Base-by-base conservation (phyloP, 2,888 invertebrate species). In the Ectropis crepuscularia region DNA sequence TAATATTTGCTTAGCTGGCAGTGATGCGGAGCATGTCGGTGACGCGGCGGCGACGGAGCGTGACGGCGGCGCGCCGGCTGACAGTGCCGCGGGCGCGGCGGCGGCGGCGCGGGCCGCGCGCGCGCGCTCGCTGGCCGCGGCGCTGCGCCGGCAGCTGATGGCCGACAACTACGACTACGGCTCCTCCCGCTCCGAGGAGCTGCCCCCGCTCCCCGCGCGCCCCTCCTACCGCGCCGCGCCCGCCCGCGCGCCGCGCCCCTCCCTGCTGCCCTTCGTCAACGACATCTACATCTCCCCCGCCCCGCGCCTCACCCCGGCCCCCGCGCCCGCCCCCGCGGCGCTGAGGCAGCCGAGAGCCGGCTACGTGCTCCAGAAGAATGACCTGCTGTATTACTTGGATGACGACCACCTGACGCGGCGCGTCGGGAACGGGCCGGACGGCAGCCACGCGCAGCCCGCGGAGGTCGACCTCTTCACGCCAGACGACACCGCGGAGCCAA, bases 151-250 rank as follows among this genome's bases (percentile, higher is more conserved):
- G 6, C 77, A 83, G 60, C 76, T 87, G 36, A 83, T 83, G 79
- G 59, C 67, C 2, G 74, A 85, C 62, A 87, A 87, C 74, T 86
- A 86, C 63, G 86, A 87, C 68, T 87, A 87, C 65, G 63, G 72
- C 63, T 60, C 74, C 0, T 50, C 65, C 5, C 72, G 69, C 10
- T 63, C 64, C 10, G 65, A 63, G 0, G 74, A 73, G 10, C 54
- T 54, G 16, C 8, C 38, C 41, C 28, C 48, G 12, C 10, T 42
- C 51, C 28, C 16, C 49, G 10, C 8, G 42, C 16, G 7, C 45
- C n/a, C 16, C 48, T 37, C 54, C 42, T 6, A 8, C 48, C 16
- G 16, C 53, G 6, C 12, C 43, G 10, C 8, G 45, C 6, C 9
- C 53, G 10, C 12, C 28, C 46, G 6, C 41, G 5, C 43, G 39